Evolutionary conservation across 2,888 invertebrate genomes (phyloP), one percentile per base, ranked within the genome.

Genomic region (Bedellia somnulentella): DNA sequence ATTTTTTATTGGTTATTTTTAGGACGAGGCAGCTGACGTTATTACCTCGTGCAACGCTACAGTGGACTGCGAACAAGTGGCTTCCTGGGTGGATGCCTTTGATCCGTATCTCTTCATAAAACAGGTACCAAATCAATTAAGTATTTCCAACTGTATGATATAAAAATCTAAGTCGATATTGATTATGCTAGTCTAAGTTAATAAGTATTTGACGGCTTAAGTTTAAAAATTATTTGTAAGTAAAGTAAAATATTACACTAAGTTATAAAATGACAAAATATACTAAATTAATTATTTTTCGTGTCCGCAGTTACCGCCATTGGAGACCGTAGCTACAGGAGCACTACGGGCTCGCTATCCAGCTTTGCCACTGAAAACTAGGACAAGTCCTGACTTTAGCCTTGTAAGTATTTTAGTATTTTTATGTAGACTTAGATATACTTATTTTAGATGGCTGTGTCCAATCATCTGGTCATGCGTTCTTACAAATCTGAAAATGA

Each of bases 311-410:
- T 30, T 77, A 23, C 77, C 77, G 1, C 77, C 77, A 0, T 27
- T 76, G 31, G 76, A 77, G 54, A 49, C 57, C 0, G 75, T 77
- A 2, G 51, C 62, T 1, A 58, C 68, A 0, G 67, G 73, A 0
- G 64, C 66, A 0, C 35, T 73, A 3, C 46, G 76, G 1, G 75
- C 73, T 0, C 57, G 80, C 3, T 84, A 85, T 46, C 90, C 91
- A 2, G 95, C 95, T 2, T 68, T 96, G 33, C 96, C 96, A 0
- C 75, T 95, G 24, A 93, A 93, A 57, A 96, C 95, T 0, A 71
- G 95, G 29, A 92, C 93, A 48, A 91, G 93, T 46, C 95, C 95
- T 0, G 91, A 93, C 54, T 94, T 93, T 43, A 95, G 95, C 62
- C 73, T 96, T 61, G 93, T 91, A 49, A 78, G 82, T 71, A 16